Evolutionary conservation across 2,888 invertebrate genomes (phyloP).

Genomic region (Stramonita haemastoma): DNA sequence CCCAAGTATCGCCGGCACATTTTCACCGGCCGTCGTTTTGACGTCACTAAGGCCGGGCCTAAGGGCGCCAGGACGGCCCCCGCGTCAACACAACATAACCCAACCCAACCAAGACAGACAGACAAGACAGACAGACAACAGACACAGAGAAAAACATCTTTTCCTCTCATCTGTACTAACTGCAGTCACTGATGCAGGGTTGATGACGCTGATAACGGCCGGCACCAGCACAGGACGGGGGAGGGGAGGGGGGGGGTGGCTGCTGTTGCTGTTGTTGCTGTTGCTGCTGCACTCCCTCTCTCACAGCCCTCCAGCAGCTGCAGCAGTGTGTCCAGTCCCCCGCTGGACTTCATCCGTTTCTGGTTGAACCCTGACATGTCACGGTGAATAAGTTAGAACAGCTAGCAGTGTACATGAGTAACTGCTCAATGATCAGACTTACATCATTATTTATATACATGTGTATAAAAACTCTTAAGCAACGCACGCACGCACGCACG

Average conservation of each 20-base stretch:
- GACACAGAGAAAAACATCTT: background rate
- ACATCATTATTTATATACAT: background rate
- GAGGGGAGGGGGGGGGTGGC: too few relatives aligned
- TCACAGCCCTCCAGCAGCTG: constrained; percentile 29
- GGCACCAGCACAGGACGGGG: background rate
- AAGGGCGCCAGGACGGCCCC: too few relatives aligned
- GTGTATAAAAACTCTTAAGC: background rate
- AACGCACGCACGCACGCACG: background rate
- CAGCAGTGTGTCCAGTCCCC: constrained; percentile 58
- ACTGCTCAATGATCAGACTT: too few relatives aligned
- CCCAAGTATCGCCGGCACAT: too few relatives aligned
- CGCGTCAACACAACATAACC: too few relatives aligned
- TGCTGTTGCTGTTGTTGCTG: too few relatives aligned
- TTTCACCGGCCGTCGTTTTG: too few relatives aligned
- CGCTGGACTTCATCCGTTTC: constrained; percentile 59
- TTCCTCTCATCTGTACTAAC: background rate
- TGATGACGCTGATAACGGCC: background rate
- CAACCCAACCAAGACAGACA: background rate
- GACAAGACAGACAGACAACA: background rate
- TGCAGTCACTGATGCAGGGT: constrained; percentile 11
- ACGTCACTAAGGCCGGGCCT: too few relatives aligned
- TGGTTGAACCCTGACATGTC: constrained; percentile 57
- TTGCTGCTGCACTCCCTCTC: background rate
- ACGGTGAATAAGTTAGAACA: too few relatives aligned
- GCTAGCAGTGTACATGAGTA: too few relatives aligned